phyloP scores from a whole-genome alignment of 35 echinoderm and acorn worm species.

The Amphiura filiformis region DNA sequence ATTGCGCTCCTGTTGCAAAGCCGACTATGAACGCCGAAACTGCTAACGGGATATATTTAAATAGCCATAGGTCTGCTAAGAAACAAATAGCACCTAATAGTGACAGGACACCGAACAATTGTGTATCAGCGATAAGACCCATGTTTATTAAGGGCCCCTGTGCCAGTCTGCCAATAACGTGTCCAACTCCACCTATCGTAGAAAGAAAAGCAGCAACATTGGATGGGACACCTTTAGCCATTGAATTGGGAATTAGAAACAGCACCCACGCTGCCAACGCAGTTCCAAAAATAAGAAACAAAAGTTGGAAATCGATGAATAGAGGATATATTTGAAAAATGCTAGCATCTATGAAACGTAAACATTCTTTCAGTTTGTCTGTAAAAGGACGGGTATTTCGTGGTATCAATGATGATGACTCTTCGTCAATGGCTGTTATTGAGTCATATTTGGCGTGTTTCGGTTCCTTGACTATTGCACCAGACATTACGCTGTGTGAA shows the following conservation, averaged over 20 bases:
- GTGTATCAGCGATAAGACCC: neutral
- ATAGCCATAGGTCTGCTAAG: neutral
- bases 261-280: neutral
- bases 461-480: neutral
- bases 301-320: neutral
- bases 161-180: neutral
- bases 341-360: neutral
- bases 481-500: neutral
- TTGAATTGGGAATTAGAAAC: neutral
- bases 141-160: neutral
- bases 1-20: neutral
- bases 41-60: neutral
- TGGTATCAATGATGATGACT: neutral
- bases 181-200: neutral
- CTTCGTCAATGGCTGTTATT: too few species aligned
- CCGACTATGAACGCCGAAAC: neutral
- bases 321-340: neutral
- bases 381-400: neutral
- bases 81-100: neutral
- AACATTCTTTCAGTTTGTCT: neutral
- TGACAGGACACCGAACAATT: neutral
- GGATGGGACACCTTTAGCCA: neutral
- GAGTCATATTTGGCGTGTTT: neutral
- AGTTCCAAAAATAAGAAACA: neutral
- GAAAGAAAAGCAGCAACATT: neutral